Evolutionary conservation across 2,113 vertebrate species (phyloP).

Genomic region (Phrynosoma platyrhinos): DNA sequence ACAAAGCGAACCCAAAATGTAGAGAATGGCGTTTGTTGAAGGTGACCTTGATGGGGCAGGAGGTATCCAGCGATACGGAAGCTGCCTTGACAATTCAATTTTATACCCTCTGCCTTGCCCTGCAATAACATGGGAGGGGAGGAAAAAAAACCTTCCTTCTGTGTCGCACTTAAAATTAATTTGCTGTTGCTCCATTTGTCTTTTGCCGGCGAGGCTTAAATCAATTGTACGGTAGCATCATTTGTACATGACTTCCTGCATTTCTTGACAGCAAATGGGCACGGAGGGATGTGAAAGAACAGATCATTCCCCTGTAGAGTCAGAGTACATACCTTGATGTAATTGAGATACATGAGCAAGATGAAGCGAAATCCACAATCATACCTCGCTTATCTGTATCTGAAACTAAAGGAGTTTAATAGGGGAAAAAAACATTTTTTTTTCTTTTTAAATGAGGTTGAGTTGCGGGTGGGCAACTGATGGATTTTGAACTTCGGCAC

Average conservation of each 20-base stretch:
- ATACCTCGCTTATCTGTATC: background rate
- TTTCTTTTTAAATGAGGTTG: background rate
- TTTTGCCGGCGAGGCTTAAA: constrained; percentile 26
- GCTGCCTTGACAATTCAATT: background rate
- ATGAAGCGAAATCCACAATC: background rate
- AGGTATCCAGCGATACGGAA: background rate
- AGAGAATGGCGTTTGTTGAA: background rate
- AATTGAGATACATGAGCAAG: background rate
- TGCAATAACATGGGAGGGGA: too few relatives aligned
- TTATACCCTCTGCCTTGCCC: background rate
- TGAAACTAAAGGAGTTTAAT: background rate
- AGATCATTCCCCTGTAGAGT: background rate
- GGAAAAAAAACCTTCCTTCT: background rate
- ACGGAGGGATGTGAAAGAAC: background rate
- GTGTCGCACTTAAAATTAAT: constrained; percentile 28
- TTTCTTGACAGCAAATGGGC: constrained; percentile 10
- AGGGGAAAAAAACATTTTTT: background rate
- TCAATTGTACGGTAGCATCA: constrained; percentile 14
- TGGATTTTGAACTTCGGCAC: background rate
- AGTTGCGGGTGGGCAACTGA: too few relatives aligned
- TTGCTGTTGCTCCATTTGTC: constrained; percentile 1
- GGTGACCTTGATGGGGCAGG: background rate
- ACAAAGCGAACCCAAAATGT: background rate
- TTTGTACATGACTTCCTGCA: constrained; percentile 5
- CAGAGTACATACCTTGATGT: background rate